Percentiles rank a stretch among this genome's conserved stretches.
Evolutionary conservation across 2,113 vertebrate genomes (phyloP).

Genomic region (Phoxinus phoxinus): DNA sequence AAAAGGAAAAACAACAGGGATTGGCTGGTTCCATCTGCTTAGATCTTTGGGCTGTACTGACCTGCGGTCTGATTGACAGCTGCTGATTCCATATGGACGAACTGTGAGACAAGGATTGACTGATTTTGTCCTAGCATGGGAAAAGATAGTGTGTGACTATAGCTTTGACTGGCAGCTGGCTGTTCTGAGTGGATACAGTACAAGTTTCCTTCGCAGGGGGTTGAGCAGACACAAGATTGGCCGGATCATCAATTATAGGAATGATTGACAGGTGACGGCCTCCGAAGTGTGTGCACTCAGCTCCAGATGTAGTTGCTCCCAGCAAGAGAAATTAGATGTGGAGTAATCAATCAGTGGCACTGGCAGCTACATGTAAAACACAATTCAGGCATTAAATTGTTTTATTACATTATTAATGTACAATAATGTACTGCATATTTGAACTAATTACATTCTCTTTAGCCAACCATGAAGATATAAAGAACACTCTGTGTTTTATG

Average conservation of each 20-base stretch:
- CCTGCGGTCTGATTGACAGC: slow-evolving; percentile 32
- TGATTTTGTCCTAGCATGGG: slow-evolving; percentile 41
- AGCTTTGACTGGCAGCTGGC: slow-evolving; percentile 50
- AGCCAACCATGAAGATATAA: not conserved
- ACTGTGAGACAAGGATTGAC: slow-evolving; percentile 31
- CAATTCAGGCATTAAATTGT: slow-evolving; percentile 11
- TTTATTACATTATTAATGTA: slow-evolving; percentile 6
- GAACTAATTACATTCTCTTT: not conserved
- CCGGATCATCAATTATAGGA: slow-evolving; percentile 56
- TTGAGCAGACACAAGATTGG: slow-evolving; percentile 54
- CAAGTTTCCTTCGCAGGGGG: slow-evolving; percentile 61
- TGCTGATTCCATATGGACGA: slow-evolving; percentile 11
- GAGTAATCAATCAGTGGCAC: slow-evolving; percentile 58
- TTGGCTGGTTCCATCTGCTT: slow-evolving; percentile 29
- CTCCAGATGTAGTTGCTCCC: slow-evolving; percentile 49
- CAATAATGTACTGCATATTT: not conserved
- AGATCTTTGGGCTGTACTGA: slow-evolving; percentile 13
- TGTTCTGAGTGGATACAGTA: slow-evolving; percentile 55
- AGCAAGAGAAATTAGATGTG: slow-evolving; percentile 26
- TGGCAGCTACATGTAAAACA: slow-evolving; percentile 29
- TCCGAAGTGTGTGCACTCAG: slow-evolving; percentile 15
- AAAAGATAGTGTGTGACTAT: slow-evolving; percentile 19
- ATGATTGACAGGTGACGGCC: slow-evolving; percentile 52
- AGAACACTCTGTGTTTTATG: not conserved
- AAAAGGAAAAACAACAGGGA: not conserved